These are phyloP conservation scores for Burhinus bistriatus DNA, from an alignment of 2,113 vertebrate species.

Conservation along the genomic window DNA sequence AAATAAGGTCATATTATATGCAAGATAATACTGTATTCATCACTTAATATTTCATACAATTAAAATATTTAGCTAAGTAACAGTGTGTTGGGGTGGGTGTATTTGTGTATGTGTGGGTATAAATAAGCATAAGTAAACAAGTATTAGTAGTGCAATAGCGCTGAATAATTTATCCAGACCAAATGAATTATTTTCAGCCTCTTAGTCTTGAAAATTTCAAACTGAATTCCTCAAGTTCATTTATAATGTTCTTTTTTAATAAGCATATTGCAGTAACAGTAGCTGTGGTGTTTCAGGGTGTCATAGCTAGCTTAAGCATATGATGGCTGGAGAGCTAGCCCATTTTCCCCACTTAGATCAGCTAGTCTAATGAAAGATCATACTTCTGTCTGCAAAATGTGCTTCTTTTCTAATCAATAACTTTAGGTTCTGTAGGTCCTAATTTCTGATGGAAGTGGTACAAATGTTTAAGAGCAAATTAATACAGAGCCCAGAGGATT, in stretches of 20 bases:
- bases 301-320: not conserved
- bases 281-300: not conserved
- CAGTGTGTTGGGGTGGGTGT: not conserved
- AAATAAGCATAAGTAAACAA: constrained; percentile 62
- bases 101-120: not conserved
- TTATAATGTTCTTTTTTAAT: not conserved
- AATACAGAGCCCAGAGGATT: not conserved
- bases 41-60: constrained; percentile 52
- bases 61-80: constrained; percentile 57
- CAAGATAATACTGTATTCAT: not conserved
- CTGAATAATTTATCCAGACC: constrained; percentile 62
- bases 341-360: not conserved
- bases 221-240: constrained; percentile 4
- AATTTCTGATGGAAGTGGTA: not conserved
- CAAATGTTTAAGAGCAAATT: not conserved
- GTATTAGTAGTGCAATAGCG: constrained; percentile 53
- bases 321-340: not conserved
- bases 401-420: not conserved
- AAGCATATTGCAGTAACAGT: not conserved
- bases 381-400: not conserved
- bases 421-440: not conserved
- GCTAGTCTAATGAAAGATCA: not conserved
- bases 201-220: constrained; percentile 31
- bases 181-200: constrained; percentile 62
- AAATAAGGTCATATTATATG: constrained; percentile 3